These are phyloP conservation scores for Trochalopteron elliotii DNA, from an alignment of 2,113 vertebrate genomes.

Conservation along the genomic window DNA sequence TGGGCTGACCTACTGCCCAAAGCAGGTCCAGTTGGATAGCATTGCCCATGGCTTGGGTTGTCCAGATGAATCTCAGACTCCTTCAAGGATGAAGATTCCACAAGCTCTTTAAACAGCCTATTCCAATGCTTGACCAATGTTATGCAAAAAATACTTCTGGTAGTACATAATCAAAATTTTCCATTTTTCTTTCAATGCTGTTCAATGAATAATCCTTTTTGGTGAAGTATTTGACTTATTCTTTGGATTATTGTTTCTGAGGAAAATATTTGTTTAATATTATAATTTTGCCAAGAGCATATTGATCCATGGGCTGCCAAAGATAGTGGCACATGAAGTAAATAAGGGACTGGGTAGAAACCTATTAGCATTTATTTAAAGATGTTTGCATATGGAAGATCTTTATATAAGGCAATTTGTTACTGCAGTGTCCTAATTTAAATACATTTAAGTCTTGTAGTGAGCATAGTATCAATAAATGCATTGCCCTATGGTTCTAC, in stretches of 20 bases:
- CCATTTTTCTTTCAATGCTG: not conserved
- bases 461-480: not conserved
- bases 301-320: not conserved
- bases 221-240: not conserved
- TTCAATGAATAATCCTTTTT: not conserved
- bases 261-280: not conserved
- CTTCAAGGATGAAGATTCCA: not conserved
- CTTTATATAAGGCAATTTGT: not conserved
- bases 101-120: not conserved
- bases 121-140: not conserved
- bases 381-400: not conserved
- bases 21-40: not conserved
- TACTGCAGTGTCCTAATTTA: not conserved
- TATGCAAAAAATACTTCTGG: not conserved
- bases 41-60: not conserved
- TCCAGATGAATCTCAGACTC: not conserved
- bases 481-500: not conserved
- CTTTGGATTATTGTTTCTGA: not conserved
- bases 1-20: not conserved
- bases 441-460: not conserved
- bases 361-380: not conserved
- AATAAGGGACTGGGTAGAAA: not conserved
- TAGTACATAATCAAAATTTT: not conserved
- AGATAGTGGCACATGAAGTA: not conserved
- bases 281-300: not conserved